Evolutionary conservation across 1,140 invertebrate genomes (phyloP), one percentile per base, ranked within the genome.

Genomic region (Drosophila bocki): DNA sequence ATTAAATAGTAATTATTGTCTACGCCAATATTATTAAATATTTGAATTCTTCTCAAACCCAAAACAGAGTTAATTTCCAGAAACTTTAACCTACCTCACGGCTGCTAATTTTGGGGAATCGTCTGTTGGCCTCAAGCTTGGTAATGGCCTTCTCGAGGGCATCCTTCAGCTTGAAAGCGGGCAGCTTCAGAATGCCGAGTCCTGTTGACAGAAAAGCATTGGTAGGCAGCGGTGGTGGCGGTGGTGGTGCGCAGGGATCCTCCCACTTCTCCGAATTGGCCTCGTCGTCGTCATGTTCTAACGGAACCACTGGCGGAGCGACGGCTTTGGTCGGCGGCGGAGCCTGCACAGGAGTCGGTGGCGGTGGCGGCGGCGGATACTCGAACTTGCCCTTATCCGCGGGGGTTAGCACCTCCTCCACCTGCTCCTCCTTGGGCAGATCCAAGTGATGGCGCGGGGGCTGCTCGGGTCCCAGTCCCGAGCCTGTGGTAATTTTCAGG

Each of bases 351-450:
- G 91, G 91, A 33, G 91, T 92, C 3, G 91, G 78, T 1, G 91
- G 91, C 17, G 91, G 91, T n/a, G 91, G 91, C 0, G 91, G 91
- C 7, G 91, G 91, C 3, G 91, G 81, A 51, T 82, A 74, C 6
- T 62, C 63, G n/a, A 82, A 91, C 26, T 53, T 71, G 17, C 17
- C 41, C 37, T 76, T 77, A 3, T 77, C 78, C 41, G 61, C 45
- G 50, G 84, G 84, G 8, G 84, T 88, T 2, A 71, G 45, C n/a
- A 72, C 59, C 35, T 83, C 59, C 17, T 74, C 64, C 1, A 29
- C 50, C 41, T 39, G 58, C 48, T 67, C 74, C 62, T 53, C 82
- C 72, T 50, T 48, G 19, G 39, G 33, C 13, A 42, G 0, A 19
- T 35, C 15, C 12, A 57, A 53, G 9, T 58, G 69, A 11, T 75